phyloP scores from a whole-genome alignment of 2,888 invertebrate species.

The Noctua fimbriata region DNA sequence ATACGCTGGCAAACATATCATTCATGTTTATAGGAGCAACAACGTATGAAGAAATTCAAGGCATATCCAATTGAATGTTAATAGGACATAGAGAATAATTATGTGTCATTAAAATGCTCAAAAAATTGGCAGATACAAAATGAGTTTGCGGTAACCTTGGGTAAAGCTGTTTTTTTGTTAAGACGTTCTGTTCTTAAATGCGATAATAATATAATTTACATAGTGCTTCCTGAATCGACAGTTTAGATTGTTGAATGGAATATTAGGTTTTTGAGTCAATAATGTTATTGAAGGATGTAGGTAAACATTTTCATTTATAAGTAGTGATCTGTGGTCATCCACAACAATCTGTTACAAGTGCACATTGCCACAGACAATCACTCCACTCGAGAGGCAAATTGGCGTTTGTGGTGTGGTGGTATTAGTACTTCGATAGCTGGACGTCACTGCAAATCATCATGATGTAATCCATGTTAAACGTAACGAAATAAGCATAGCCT shows the following conservation, averaged over 20 bases:
- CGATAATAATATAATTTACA: slow-evolving; percentile 28
- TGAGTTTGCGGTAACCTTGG: slow-evolving; percentile 54
- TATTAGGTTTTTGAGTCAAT: not conserved
- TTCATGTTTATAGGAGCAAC: not conserved
- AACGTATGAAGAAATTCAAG: slow-evolving; percentile 4
- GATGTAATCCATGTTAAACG: slow-evolving; percentile 18
- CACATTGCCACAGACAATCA: slow-evolving; percentile 7
- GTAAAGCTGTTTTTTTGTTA: slow-evolving; percentile 31
- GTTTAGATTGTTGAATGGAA: not conserved
- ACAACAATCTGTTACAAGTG: slow-evolving; percentile 9
- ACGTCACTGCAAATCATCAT: slow-evolving; percentile 35
- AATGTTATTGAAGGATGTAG: not conserved
- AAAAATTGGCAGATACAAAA: slow-evolving; percentile 36
- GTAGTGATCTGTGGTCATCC: not conserved
- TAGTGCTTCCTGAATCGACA: slow-evolving; percentile 43
- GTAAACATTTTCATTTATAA: not conserved
- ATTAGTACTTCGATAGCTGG: slow-evolving; percentile 23
- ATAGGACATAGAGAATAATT: slow-evolving; percentile 37
- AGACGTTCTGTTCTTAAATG: slow-evolving; percentile 26
- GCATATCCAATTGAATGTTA: slow-evolving; percentile 40
- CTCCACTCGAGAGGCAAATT: slow-evolving; percentile 20
- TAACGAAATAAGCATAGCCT: slow-evolving; percentile 23
- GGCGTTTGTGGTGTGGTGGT: slow-evolving; percentile 2
- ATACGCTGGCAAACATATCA: slow-evolving; percentile 12
- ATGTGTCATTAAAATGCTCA: slow-evolving; percentile 38